Base-by-base conservation (phyloP, 1,140 invertebrate genomes). In the Macrocentrus cingulum region DNA sequence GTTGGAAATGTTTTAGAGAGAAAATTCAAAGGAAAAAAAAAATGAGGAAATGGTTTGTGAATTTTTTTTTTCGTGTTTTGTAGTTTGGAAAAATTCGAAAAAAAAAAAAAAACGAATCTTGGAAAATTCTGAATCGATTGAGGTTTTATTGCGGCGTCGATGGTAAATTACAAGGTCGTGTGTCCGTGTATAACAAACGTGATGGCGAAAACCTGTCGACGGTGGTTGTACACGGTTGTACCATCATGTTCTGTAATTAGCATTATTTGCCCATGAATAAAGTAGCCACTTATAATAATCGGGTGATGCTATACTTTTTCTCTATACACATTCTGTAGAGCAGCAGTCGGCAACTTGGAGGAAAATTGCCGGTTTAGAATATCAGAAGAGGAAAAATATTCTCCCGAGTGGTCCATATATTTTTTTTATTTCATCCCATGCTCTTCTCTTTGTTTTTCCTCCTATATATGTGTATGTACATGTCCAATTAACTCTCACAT, bases 231-330 rank as follows among this genome's bases (percentile, higher is more conserved):
- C 19, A 13, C 11, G n/a, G 19, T 23, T 56, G 20, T 23, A 7
- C 45, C 36, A 37, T 25, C 51, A 51, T 54, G 55, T 53, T 41
- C 50, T 19, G 25, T 58, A 62, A 62, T 62, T 62, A 62, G 56
- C 56, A 62, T 62, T 62, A 62, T 62, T 62, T 62, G 52, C 46
- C 55, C 37, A 62, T 62, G 56, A 59, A 59, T 62, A 62, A n/a
- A 62, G 61, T 59, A 62, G 51, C 61, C 61, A 62, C 61, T 62
- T 62, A 62, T 62, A 51, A 59, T 62, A 62, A 62, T 62, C 61
- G 56, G 36, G 51, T 36, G 44, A 48, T 45, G 25, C 29, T 20
- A 19, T 19, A 59, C 42, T 53, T 60, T 54, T 50, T 48, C 42
- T n/a, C n/a, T n/a, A n/a, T n/a, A n/a, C n/a, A n/a, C n/a, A n/a